Conservation (phyloP, 2,113 vertebrate species). For the Lonchura striata region DNA sequence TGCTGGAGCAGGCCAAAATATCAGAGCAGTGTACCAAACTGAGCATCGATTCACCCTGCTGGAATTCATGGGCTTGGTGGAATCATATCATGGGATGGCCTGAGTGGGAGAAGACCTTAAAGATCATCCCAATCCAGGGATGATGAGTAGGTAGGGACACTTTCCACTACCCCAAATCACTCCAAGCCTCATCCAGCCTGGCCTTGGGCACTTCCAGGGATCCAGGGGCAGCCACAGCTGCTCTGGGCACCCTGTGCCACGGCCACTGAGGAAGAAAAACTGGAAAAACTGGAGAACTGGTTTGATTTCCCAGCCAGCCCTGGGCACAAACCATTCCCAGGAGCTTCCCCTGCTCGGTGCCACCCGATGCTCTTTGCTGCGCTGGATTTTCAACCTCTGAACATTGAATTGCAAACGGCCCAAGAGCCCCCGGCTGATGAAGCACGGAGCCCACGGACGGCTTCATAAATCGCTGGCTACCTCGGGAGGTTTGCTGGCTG, state of each 20-base stretch:
- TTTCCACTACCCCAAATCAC: too few relatives aligned
- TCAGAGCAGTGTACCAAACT: too few relatives aligned
- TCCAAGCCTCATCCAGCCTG: too few relatives aligned
- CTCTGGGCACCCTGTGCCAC: background rate
- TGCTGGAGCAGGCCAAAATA: too few relatives aligned
- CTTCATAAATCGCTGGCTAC: background rate
- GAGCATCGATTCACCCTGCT: too few relatives aligned
- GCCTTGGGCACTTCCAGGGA: too few relatives aligned
- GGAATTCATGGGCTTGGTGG: background rate
- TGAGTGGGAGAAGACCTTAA: too few relatives aligned
- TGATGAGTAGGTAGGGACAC: too few relatives aligned
- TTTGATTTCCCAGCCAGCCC: background rate
- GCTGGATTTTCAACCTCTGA: background rate
- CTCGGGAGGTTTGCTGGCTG: background rate
- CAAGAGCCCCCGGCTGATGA: background rate
- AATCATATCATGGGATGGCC: background rate
- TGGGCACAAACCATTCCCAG: accelerated
- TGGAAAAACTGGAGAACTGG: background rate
- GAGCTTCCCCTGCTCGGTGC: background rate
- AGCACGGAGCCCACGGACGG: background rate
- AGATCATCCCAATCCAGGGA: too few relatives aligned
- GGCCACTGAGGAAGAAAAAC: background rate
- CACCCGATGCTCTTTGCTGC: background rate
- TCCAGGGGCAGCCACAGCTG: too few relatives aligned
- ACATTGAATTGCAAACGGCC: background rate